Evolutionary conservation across 2,113 vertebrate genomes (phyloP).

Genomic region (Chlamydotis undulata): DNA sequence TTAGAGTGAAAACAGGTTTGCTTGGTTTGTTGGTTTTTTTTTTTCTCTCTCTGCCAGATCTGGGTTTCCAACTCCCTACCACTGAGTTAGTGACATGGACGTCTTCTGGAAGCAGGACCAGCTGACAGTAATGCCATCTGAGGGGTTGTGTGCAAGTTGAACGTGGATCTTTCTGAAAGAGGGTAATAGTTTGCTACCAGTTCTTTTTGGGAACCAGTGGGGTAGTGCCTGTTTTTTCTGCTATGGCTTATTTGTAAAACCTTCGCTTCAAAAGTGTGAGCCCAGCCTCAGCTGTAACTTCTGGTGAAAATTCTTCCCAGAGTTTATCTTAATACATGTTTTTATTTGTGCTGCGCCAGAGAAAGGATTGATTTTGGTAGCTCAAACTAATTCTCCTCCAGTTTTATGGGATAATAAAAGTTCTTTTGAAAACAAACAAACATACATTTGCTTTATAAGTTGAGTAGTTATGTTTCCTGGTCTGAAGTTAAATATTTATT

Average conservation of each 20-base stretch:
- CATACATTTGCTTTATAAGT: neutral
- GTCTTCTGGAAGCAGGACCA: neutral
- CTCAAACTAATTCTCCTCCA: neutral
- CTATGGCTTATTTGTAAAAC: neutral
- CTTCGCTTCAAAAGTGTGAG: neutral
- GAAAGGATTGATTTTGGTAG: neutral
- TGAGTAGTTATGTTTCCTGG: neutral
- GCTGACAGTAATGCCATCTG: neutral
- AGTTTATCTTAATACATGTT: neutral
- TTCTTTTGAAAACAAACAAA: neutral
- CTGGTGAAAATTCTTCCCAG: neutral
- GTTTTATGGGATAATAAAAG: neutral
- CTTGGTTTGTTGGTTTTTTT: neutral
- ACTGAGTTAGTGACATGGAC: neutral
- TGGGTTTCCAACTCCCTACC: neutral
- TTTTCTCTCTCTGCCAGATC: neutral
- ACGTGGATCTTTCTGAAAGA: neutral
- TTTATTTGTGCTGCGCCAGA: neutral
- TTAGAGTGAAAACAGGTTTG: neutral
- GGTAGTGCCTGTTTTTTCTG: neutral
- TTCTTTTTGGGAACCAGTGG: neutral
- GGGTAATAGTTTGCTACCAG: neutral
- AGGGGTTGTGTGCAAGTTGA: neutral
- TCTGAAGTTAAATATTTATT: neutral
- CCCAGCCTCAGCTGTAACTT: neutral